These are phyloP conservation scores for Chloromyia formosa DNA, from an alignment of 2,888 invertebrate species.

Conservation along the genomic window DNA sequence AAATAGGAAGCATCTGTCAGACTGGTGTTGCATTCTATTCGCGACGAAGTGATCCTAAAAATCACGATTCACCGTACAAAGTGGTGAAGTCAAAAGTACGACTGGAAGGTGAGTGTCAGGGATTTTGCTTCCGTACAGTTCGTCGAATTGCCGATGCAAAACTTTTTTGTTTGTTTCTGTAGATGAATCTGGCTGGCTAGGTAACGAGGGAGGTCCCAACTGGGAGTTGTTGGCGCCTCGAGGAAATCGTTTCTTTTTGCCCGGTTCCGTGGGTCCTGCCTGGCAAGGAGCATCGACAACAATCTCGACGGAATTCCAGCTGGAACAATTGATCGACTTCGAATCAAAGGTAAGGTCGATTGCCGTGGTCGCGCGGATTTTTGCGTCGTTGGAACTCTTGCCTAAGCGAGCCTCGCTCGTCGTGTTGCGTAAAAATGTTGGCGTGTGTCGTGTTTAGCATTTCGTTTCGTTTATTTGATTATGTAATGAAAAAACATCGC, in stretches of 20 bases:
- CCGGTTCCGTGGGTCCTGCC: conserved; percentile 74
- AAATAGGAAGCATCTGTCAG: background rate
- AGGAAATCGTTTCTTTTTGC: conserved; percentile 75
- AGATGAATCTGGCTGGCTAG: conserved; percentile 58
- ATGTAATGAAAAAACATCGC: background rate
- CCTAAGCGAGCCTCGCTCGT: background rate
- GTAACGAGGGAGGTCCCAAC: conserved; percentile 65
- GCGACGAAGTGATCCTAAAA: conserved; percentile 56
- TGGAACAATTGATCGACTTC: conserved; percentile 57
- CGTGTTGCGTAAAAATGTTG: background rate
- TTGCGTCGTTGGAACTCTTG: background rate
- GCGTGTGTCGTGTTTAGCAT: background rate
- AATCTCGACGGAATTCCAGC: conserved; percentile 54
- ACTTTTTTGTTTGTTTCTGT: conserved; percentile 29
- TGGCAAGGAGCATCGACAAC: conserved; percentile 73
- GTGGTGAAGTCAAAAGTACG: conserved; percentile 56
- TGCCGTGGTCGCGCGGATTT: background rate
- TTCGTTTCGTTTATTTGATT: background rate
- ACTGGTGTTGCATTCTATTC: conserved; percentile 52
- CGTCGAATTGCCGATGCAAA: conserved; percentile 48
- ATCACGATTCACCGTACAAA: conserved; percentile 55
- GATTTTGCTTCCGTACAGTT: background rate
- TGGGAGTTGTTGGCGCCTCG: conserved; percentile 73
- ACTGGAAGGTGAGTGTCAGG: conserved; percentile 53
- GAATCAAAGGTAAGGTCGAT: conserved; percentile 53